These are phyloP conservation scores for Leucophora obtusa DNA, from an alignment of 2,888 invertebrate genomes.

Conservation along the genomic window DNA sequence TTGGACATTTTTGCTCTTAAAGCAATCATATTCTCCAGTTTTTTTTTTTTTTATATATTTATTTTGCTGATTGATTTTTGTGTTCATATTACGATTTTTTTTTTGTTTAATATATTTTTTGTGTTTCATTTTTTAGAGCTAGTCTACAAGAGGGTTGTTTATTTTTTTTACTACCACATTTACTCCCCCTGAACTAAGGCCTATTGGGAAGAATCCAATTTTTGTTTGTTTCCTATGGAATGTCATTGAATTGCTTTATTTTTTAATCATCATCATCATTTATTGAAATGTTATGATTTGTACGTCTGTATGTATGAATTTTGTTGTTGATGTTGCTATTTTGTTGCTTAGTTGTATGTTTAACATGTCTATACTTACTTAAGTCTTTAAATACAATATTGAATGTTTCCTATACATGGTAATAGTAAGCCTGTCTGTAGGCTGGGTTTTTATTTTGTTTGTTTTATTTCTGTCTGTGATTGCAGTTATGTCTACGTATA, in stretches of 20 bases:
- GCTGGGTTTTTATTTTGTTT: not conserved
- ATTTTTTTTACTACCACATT: not conserved
- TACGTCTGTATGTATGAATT: constrained; percentile 32
- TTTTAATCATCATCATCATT: constrained; percentile 13
- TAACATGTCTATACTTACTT: constrained; percentile 8
- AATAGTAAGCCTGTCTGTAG: not conserved
- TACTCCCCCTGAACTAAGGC: not conserved
- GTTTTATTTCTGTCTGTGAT: not conserved
- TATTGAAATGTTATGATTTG: constrained; percentile 7
- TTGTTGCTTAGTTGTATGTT: not conserved
- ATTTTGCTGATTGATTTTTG: constrained; percentile 59
- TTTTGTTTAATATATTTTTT: not conserved
- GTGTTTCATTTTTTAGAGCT: not conserved
- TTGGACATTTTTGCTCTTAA: constrained; percentile 12
- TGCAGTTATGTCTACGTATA: not conserved
- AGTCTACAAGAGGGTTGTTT: not conserved
- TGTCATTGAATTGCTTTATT: constrained; percentile 50
- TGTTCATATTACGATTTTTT: constrained; percentile 24
- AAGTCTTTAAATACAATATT: constrained; percentile 2
- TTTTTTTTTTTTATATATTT: constrained; percentile 31
- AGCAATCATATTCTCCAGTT: constrained; percentile 20
- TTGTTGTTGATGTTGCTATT: constrained; percentile 18
- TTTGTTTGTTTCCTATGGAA: not conserved
- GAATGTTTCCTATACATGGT: not conserved
- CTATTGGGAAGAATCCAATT: not conserved